Evolutionary conservation across 2,113 vertebrate species (phyloP), one percentile per base, ranked within the genome.

Genomic region (Athene noctua): DNA sequence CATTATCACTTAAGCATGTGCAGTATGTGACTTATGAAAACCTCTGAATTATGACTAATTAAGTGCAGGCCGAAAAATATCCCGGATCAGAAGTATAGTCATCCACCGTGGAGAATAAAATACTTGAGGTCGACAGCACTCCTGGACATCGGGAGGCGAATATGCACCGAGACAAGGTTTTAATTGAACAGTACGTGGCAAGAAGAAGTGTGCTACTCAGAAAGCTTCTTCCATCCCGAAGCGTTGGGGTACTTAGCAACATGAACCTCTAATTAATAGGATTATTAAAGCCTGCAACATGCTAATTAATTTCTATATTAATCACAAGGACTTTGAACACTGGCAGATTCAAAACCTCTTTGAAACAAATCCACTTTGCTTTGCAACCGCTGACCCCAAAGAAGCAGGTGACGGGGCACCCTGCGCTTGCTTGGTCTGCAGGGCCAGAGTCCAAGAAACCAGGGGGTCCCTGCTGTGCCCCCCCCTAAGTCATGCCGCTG

Each of bases 1-100:
- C 96, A 94, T 97, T 96, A 97, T 32, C 93, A 88, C 94, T 96
- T 92, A 54, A 88, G 91, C 96, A 75, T 95, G 95, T 88, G 94
- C 87, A 58, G 79, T 38, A 14, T 34, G 79, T 4, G 13, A 74
- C 94, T 86, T 70, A 93, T 29, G 87, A 74, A 90, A 94, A 74
- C 81, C 94, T 86, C 89, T 11, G 84, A 84, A 66, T 94, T 92
- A 65, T 78, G 84, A 66, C 75, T 94, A 94, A 96, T 71, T 58
- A 94, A 66, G 74, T 3, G 32, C 86, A 59, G 57, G 72, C 47
- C 34, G 6, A 68, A 86, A 75, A 73, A 49, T 7, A 38, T 5
- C 54, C 82, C 1, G 0, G 49, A 58, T 78, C 59, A 70, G 86
- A 72, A 36, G 52, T 13, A 22, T 1, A 38, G 63, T 11, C 38